These are phyloP conservation scores for Thrips palmi DNA, from an alignment of 1,140 invertebrate species.

Conservation along the genomic window DNA sequence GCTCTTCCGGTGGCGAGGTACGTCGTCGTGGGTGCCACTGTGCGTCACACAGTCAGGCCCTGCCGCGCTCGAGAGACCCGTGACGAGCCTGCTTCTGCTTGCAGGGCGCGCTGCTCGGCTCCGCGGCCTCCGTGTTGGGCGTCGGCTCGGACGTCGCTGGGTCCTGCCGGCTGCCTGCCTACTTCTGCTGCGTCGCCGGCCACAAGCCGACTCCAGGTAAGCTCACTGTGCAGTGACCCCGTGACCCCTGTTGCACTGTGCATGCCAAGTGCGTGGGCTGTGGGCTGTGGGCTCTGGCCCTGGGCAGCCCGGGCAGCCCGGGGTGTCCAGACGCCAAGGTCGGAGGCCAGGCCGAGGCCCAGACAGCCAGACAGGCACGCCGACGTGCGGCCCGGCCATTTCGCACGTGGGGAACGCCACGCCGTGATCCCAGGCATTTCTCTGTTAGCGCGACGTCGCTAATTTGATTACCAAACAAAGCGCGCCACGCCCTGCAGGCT, in stretches of 20 bases:
- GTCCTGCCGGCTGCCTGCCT: constrained; percentile 66
- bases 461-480: too few species aligned
- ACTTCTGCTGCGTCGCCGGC: constrained; percentile 74
- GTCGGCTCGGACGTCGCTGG: constrained; percentile 75
- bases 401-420: too few species aligned
- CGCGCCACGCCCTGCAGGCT: too few species aligned
- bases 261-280: neutral
- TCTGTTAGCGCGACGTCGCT: too few species aligned
- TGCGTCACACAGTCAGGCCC: constrained; percentile 27
- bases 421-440: too few species aligned
- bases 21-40: constrained; percentile 26
- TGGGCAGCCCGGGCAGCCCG: neutral
- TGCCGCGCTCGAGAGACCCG: neutral
- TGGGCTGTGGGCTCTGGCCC: neutral
- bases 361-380: too few species aligned
- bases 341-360: too few species aligned
- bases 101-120: constrained; percentile 43
- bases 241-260: neutral
- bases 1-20: constrained; percentile 61
- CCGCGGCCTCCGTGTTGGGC: constrained; percentile 57
- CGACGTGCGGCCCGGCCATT: too few species aligned
- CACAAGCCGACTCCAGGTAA: constrained; percentile 62
- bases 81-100: constrained; percentile 8
- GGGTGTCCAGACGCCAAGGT: too few species aligned
- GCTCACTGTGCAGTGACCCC: constrained; percentile 4